Conservation (phyloP, 1,140 invertebrate genomes). For the Drosophila pachea region DNA sequence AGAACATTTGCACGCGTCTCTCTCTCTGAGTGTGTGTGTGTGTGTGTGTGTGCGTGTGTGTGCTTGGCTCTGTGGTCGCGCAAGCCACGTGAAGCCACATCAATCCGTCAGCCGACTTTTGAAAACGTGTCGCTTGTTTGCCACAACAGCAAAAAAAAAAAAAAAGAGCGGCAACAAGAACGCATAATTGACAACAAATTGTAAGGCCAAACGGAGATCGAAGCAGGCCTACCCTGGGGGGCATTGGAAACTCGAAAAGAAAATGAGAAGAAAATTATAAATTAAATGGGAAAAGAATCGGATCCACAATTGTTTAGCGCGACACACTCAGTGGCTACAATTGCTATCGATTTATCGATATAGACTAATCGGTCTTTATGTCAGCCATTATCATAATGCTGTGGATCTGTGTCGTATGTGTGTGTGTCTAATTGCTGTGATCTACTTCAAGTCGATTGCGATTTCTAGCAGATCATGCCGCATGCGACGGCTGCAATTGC, state of each 20-base stretch:
- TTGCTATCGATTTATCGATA: background rate
- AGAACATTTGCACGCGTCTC: conserved; percentile 29
- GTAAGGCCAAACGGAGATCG: background rate
- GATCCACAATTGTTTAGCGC: background rate
- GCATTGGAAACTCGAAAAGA: no score
- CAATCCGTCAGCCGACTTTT: conserved; percentile 52
- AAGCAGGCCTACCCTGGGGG: conserved; percentile 13
- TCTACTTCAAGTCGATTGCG: no score
- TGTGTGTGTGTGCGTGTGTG: no score
- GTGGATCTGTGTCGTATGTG: no score
- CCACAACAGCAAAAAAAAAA: conserved; percentile 8
- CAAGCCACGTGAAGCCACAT: conserved; percentile 55
- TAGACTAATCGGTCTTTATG: background rate
- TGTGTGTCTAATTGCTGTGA: no score
- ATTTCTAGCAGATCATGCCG: background rate
- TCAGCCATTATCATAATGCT: background rate
- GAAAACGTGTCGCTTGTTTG: conserved; percentile 42
- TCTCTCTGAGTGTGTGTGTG: conserved; percentile 21
- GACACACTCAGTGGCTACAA: no score
- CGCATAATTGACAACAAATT: background rate
- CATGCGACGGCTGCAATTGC: background rate
- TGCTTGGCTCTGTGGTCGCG: background rate
- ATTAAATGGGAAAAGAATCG: background rate
- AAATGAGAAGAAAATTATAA: background rate
- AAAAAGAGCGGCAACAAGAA: conserved; percentile 1